Evolutionary conservation across 2,888 invertebrate genomes (phyloP), one percentile per base, ranked within the genome.

Genomic region (Limnephilus rhombicus): DNA sequence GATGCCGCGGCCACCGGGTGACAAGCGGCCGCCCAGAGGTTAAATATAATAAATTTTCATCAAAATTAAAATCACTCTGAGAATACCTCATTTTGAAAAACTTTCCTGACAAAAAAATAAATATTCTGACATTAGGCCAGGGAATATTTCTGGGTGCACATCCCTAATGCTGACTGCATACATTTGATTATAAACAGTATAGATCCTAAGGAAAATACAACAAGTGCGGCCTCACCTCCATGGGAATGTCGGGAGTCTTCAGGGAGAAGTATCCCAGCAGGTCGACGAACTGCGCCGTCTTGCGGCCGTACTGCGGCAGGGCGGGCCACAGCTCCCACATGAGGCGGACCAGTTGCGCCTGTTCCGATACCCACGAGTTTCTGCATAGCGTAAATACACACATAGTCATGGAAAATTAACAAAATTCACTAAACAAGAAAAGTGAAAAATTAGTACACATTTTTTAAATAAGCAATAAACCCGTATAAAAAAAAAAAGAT

Each of bases 271-370:
- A 99, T 0, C 99, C 99, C 11, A 99, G 97, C 0, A 99, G 96
- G 95, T 99, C 99, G 0, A 99, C 99, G 95, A 99, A 99, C 95
- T 99, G 99, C 0, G 99, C 98, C 0, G 99, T 99, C 95, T 99
- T 98, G 3, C 98, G 97, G 0, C 99, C 99, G 95, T 98, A 99
- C 91, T 98, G 97, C 1, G 99, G 98, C 91, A 99, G 96, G 88
- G 98, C 96, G 0, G 98, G 98, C 99, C 99, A 99, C 94, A 99
- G 96, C 86, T 97, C 97, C 99, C 99, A 99, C 94, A 99, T 96
- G 53, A 98, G 96, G 89, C 98, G 98, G 15, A 99, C 96, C 53
- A 99, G 95, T 2, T 96, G 96, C 94, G 98, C 98, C 94, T 99
- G 98, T 94, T 99, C 98, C 0, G 96, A 94, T 90, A 97, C 96